Evolutionary conservation across 1,140 invertebrate species (phyloP), one percentile per base, ranked within the genome.

Genomic region (Conus betulinus): DNA sequence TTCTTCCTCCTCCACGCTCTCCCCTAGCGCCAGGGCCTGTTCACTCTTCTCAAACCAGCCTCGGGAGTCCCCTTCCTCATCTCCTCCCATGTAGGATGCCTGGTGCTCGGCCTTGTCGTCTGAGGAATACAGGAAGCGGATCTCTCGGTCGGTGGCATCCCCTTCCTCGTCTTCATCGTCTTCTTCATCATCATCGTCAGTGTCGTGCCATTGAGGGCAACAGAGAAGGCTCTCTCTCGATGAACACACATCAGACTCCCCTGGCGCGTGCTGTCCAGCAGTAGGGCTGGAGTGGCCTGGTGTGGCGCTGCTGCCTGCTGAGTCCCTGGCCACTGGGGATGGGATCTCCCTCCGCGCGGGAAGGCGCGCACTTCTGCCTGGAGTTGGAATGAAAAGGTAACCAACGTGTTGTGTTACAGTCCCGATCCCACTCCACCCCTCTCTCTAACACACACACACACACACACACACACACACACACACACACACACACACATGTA

Each of bases 1-100:
- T 60, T 86, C 74, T 78, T n/a, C 78, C 17, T 84, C 52, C 27
- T 86, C 57, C 17, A n/a, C 67, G 20, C 85, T 23, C 57, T 81
- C 81, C 5, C 84, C 85, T 6, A 89, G 60, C 57, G 55, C 86
- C 39, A 83, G 57, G 52, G 67, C 84, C 20, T 91, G 88, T 52
- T 83, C 60, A 25, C 87, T 84, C 17, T 88, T 60, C 7, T 84
- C 63, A 52, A 88, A 88, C 87, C 87, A 88, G 81, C 53, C 55
- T 53, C 55, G 25, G 8, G 25, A 13, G 10, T 27, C 57, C 13
- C 63, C 8, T 20, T 39, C 71, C 60, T 78, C 82, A 39, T n/a
- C 39, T 51, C 25, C 87, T 11, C 51, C 85, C 6, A 39, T 51
- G 53, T 39, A 17, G 23, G 17, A 13, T 17, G 11, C n/a, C 53